Evolutionary conservation across 2,888 invertebrate genomes (phyloP).

Genomic region (Stenodema calcarata): DNA sequence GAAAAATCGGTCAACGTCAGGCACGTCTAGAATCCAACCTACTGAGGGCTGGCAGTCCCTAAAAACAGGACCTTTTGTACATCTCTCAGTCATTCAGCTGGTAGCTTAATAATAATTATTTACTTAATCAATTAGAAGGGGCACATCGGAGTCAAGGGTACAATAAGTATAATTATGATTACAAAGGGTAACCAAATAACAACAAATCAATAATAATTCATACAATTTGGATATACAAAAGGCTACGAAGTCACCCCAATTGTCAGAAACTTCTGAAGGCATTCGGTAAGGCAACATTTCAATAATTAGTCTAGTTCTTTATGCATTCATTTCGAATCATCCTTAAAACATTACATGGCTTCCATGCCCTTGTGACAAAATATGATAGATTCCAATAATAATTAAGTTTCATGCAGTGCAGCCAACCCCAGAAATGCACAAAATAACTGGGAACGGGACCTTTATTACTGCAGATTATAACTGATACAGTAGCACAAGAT

Average conservation of each 20-base stretch:
- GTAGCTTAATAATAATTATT: neutral
- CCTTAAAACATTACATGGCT: neutral
- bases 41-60: too few relatives aligned
- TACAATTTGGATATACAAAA: neutral
- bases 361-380: neutral
- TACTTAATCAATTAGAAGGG: neutral
- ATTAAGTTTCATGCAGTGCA: neutral
- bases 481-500: neutral
- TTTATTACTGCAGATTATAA: neutral
- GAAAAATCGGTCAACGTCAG: too few relatives aligned
- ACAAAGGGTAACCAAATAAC: neutral
- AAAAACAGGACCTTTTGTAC: neutral
- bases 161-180: neutral
- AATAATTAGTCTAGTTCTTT: neutral
- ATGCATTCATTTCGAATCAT: neutral
- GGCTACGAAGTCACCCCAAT: neutral
- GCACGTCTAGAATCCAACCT: too few relatives aligned
- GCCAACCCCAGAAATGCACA: neutral
- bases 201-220: neutral
- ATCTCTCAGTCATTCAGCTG: neutral
- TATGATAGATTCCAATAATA: neutral
- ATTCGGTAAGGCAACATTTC: neutral
- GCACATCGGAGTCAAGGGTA: neutral
- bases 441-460: neutral
- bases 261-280: neutral